Base-by-base conservation (phyloP, 1,140 invertebrate genomes). In the Lethocerus indicus region DNA sequence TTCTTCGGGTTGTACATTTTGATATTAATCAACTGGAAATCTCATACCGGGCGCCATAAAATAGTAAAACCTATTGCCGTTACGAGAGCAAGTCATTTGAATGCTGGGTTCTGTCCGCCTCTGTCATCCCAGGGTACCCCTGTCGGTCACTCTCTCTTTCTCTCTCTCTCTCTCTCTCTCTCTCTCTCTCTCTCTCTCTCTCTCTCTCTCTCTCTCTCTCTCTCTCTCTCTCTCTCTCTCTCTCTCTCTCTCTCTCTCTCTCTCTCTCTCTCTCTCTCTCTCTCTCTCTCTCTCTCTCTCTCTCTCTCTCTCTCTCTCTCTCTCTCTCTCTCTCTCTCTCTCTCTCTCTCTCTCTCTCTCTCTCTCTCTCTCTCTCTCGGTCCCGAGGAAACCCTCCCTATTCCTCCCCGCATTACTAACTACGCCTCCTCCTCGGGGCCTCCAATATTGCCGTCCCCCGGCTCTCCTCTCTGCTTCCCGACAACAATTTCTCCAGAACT, bases 201-300 rank as follows among this genome's bases (percentile, higher is more conserved):
- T 48, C 46, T 48, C 35, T 3, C 35, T 48, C 20, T 39, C 24
- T 39, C 37, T 39, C 47, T 48, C 20, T 14, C 37, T 48, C 37
- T 35, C 29, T 37, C 13, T 23, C 35, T 48, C 46, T 37, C 35
- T 35, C 13, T 48, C 29, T 35, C 27, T 48, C 35, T 35, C 35
- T 26, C 32, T 48, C 35, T 16, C 25, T 39, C 32, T 39, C 35
- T 32, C 37, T 39, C 24, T 48, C 29, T 35, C 32, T 26, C 37
- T 39, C 47, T 48, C 24, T 26, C 24, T 39, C 47, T 48, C 32
- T 39, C 24, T 32, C 47, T 48, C 32, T 35, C 21, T 35, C 27
- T 48, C 28, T 48, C 37, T 39, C 37, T 48, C 47, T 48, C 37
- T 23, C 37, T 48, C 47, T 48, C 37, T 39, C 37, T 48, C 47